Base-by-base conservation (phyloP, 2,888 invertebrate species). In the Bombyx huttoni region DNA sequence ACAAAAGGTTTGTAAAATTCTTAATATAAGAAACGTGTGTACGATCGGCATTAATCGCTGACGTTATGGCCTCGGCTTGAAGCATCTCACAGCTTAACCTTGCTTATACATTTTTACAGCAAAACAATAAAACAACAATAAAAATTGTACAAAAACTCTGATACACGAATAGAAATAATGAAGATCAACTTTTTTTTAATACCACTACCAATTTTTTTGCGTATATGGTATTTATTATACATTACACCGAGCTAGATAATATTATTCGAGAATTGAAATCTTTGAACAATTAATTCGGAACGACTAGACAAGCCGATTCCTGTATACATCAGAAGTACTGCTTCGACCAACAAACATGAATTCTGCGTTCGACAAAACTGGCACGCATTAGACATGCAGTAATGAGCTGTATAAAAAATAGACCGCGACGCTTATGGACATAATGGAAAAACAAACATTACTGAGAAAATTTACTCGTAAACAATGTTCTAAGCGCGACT, bases 401-500 rank as follows among this genome's bases (percentile, higher is more conserved):
- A 75, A 75, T 75, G 73, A 75, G 66, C 60, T 60, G 58, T 62
- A 59, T 55, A 59, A 67, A 75, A 78, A 78, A 73, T 75, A 73
- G 67, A 75, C 70, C 70, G 73, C 59, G 65, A 75, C 71, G 64
- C 50, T 47, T 52, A 52, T 59, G 59, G 64, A 67, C 61, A 64
- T 66, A 63, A 70, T 65, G 63, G 62, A 67, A 73, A 73, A 73
- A 75, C 73, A 75, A 77, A 81, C 77, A 78, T 70, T 75, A 67
- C 70, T 67, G 60, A 74, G 75, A 71, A 75, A 77, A 78, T 72
- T 69, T 68, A 68, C 72, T 75, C 74, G 70, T 79, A 75, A 78
- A 78, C 74, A 74, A 64, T 64, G 73, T 75, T 74, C 73, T 76
- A 76, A 76, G 75, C 74, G 73, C 67, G 71, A 74, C 74, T 76